Evolutionary conservation across 2,113 vertebrate species (phyloP).

Genomic region (Alectura lathami): DNA sequence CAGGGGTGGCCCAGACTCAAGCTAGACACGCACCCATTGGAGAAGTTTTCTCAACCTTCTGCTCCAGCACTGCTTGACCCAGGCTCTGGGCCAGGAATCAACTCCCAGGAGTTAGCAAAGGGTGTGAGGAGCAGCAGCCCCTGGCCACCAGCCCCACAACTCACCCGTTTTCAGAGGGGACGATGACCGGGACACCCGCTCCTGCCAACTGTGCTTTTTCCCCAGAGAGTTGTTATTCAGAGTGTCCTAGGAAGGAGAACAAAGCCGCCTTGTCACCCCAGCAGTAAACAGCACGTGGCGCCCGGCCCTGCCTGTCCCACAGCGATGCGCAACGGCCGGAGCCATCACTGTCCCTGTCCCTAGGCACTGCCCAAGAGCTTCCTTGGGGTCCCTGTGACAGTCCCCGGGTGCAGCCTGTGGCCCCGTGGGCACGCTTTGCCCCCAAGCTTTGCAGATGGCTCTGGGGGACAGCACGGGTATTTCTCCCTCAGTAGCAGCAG

Average conservation of each 20-base stretch:
- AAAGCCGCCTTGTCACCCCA: slow-evolving; percentile 69
- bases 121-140: neutral
- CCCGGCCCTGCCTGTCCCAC: slow-evolving; percentile 10
- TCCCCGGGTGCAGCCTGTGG: neutral
- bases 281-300: slow-evolving; percentile 67
- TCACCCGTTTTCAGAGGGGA: slow-evolving; percentile 95
- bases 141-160: slow-evolving; percentile 6
- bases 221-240: slow-evolving; percentile 97
- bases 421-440: neutral
- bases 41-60: neutral
- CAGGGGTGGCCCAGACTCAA: neutral
- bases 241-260: slow-evolving; percentile 87
- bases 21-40: neutral
- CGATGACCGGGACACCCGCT: slow-evolving; percentile 91
- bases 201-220: slow-evolving; percentile 99
- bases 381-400: neutral
- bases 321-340: neutral
- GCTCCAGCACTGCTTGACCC: neutral
- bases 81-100: neutral
- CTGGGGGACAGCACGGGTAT: neutral
- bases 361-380: neutral
- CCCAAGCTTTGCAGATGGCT: neutral
- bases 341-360: neutral
- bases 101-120: neutral
- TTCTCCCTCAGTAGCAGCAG: neutral